These are phyloP conservation scores for Epizoanthus ramosus DNA, from an alignment of 92 coral and sea anemone genomes.

Conservation along the genomic window DNA sequence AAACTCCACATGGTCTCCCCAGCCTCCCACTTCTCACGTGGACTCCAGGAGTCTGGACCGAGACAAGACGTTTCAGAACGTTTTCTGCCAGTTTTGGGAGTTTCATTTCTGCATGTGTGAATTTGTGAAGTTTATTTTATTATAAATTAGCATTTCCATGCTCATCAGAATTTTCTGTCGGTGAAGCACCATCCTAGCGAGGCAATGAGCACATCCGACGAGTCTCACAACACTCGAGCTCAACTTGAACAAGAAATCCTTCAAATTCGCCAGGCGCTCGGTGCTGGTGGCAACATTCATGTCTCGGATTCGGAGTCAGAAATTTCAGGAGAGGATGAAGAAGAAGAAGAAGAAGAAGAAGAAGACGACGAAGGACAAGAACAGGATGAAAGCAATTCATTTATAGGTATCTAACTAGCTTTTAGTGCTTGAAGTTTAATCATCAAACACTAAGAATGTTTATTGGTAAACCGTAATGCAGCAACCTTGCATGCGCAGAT, in stretches of 20 bases:
- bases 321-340: conserved; percentile 27
- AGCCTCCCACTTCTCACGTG: background rate
- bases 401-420: background rate
- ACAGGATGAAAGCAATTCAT: background rate
- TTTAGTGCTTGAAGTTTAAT: background rate
- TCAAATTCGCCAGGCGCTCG: conserved; percentile 87
- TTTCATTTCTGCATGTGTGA: background rate
- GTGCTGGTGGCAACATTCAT: conserved; percentile 50
- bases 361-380: conserved; percentile 1
- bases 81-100: conserved; percentile 35
- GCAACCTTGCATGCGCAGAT: background rate
- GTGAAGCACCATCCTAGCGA: background rate
- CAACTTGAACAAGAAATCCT: conserved; percentile 67
- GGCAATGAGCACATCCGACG: conserved; percentile 12
- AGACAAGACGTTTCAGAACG: conserved; percentile 16
- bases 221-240: conserved; percentile 33
- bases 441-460: background rate
- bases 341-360: conserved; percentile 20
- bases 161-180: background rate
- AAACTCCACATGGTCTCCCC: background rate
- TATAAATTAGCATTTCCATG: background rate
- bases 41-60: background rate
- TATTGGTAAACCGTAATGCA: too few species aligned
- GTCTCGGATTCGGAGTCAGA: conserved; percentile 41
- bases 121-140: background rate